Conservation (phyloP, 2,113 vertebrate genomes). For the Hucho hucho region DNA sequence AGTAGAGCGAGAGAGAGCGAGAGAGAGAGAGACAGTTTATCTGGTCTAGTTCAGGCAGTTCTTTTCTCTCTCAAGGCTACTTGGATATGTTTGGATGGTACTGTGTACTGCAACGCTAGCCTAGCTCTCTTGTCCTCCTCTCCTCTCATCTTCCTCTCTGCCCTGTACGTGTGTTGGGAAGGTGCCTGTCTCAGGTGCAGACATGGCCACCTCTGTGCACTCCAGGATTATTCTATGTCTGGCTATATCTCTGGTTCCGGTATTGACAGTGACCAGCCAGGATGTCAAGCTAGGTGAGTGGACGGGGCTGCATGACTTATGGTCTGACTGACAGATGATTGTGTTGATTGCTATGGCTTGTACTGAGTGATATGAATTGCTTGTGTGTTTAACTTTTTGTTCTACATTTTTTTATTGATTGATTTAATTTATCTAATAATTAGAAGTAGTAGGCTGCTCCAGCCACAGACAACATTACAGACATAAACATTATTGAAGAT, state of each 20-base stretch:
- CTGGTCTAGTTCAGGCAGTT: constrained; percentile 3
- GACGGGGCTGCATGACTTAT: not conserved
- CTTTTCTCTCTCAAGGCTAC: not conserved
- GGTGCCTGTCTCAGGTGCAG: constrained; percentile 46
- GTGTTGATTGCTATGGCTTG: not conserved
- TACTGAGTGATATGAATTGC: no score
- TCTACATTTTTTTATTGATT: not conserved
- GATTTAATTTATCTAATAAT: not conserved
- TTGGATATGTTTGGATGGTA: not conserved
- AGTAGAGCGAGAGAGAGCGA: constrained; percentile 2
- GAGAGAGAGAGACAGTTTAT: not conserved
- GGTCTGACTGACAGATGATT: not conserved
- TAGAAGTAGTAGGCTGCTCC: no score
- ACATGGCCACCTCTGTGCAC: constrained; percentile 54
- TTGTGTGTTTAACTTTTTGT: not conserved
- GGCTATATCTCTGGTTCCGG: constrained; percentile 60
- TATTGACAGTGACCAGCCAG: constrained; percentile 63
- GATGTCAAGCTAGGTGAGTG: constrained; percentile 63
- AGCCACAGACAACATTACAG: no score
- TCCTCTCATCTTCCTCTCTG: not conserved
- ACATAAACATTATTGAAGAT: no score
- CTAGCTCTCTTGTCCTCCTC: not conserved
- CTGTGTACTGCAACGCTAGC: not conserved
- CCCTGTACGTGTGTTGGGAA: constrained; percentile 36
- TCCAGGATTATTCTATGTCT: constrained; percentile 64